These are phyloP conservation scores for Pseudorhombus dupliciocellatus DNA, from an alignment of 2,113 vertebrate species.

Conservation along the genomic window DNA sequence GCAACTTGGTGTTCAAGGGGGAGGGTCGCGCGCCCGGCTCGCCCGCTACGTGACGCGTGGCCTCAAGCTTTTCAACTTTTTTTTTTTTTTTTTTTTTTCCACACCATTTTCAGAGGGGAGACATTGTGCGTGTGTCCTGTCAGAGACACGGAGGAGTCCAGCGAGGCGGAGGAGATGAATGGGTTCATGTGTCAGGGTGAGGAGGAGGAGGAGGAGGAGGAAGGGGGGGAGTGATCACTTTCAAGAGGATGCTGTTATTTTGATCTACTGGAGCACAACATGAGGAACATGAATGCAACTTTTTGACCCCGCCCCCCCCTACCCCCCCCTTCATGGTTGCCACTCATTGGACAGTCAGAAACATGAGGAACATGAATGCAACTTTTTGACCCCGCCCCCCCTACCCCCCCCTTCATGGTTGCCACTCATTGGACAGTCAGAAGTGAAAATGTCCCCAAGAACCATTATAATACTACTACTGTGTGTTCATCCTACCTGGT, in stretches of 20 bases:
- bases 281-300: conserved; percentile 38
- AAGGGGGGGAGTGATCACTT: background rate
- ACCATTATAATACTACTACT: no score
- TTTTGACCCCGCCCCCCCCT: conserved; percentile 49
- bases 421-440: conserved; percentile 5
- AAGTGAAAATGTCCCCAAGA: background rate
- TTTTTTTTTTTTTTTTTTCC: no score
- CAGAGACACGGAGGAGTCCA: background rate
- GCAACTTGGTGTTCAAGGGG: background rate
- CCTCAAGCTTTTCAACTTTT: background rate
- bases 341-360: no score
- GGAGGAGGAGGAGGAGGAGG: background rate
- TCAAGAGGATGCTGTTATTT: conserved; percentile 1
- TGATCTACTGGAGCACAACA: background rate
- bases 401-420: background rate
- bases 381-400: conserved; percentile 48
- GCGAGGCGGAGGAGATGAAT: background rate
- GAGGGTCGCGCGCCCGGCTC: background rate
- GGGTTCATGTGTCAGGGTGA: background rate
- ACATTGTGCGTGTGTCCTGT: background rate
- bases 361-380: conserved; percentile 34
- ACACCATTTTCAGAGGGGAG: background rate
- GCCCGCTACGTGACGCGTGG: background rate
- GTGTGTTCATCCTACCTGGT: no score
- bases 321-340: background rate